Conservation (phyloP, 2,888 invertebrate species). For the Liodrosophila aerea region DNA sequence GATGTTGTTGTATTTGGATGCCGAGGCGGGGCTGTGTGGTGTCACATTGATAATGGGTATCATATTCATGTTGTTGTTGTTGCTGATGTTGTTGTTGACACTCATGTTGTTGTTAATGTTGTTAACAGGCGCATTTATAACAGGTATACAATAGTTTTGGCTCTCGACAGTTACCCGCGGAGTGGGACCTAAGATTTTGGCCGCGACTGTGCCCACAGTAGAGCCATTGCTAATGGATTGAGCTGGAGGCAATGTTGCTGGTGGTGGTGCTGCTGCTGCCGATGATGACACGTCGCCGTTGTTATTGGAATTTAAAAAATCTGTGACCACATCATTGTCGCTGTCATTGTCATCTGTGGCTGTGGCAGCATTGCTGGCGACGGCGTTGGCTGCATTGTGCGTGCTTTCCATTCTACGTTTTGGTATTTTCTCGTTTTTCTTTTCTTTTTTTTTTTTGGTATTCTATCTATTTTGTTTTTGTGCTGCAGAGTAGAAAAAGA, state of each 20-base stretch:
- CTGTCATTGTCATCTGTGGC: conserved; percentile 81
- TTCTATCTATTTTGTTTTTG: conserved; percentile 30
- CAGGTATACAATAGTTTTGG: conserved; percentile 79
- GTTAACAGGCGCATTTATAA: conserved; percentile 73
- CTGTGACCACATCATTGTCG: conserved; percentile 82
- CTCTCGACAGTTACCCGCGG: conserved; percentile 65
- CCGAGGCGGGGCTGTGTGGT: conserved; percentile 92
- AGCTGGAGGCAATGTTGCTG: background rate
- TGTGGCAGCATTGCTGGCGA: conserved; percentile 10
- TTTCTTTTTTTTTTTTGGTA: conserved; percentile 35
- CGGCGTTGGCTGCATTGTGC: conserved; percentile 53
- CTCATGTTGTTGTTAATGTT: conserved; percentile 24
- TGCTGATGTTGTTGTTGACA: conserved; percentile 53
- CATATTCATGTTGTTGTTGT: conserved; percentile 81
- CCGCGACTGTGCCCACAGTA: conserved; percentile 25
- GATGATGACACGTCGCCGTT: conserved; percentile 47
- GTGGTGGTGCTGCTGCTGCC: background rate
- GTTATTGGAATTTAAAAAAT: conserved; percentile 81
- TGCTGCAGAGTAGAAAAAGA: conserved; percentile 64
- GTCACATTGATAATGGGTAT: conserved; percentile 94
- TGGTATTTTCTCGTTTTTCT: conserved; percentile 24
- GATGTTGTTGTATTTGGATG: conserved; percentile 87
- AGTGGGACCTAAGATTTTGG: conserved; percentile 30
- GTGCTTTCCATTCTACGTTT: conserved; percentile 65
- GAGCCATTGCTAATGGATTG: conserved; percentile 37